Percentiles rank a stretch among this genome's conserved stretches.
Conservation (phyloP, 2,113 vertebrate genomes). For the Pseudolaguvia tuberculata region DNA sequence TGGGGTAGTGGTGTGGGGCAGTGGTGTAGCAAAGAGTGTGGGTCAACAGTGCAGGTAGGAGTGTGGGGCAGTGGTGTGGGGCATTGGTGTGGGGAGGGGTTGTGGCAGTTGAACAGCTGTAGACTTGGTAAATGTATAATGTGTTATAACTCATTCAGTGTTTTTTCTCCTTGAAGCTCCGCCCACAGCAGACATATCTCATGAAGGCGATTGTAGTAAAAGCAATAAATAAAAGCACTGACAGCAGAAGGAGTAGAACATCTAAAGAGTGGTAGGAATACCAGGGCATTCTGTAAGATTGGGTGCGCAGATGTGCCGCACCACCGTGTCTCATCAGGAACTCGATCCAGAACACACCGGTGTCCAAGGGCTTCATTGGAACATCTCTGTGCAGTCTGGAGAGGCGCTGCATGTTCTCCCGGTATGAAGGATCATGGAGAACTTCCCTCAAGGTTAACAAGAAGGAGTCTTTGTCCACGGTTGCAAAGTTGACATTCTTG, state of each 20-base stretch:
- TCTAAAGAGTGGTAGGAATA: conserved; percentile 41
- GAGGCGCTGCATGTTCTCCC: conserved; percentile 46
- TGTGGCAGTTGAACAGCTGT: too few relatives aligned
- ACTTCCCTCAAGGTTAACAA: conserved; percentile 35
- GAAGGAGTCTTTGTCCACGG: conserved; percentile 38
- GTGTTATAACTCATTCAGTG: neutral
- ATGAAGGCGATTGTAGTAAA: conserved; percentile 14
- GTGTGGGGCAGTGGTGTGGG: too few relatives aligned
- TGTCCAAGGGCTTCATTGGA: conserved; percentile 41
- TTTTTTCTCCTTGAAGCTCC: conserved; percentile 4
- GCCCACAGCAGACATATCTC: conserved; percentile 26
- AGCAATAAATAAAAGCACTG: conserved; percentile 7
- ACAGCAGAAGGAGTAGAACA: conserved; percentile 35
- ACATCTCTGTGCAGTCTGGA: conserved; percentile 39
- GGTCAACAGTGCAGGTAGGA: too few relatives aligned
- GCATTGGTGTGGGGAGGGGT: too few relatives aligned
- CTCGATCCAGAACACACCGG: conserved; percentile 46
- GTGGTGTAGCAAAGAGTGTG: too few relatives aligned
- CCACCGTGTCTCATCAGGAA: conserved; percentile 37
- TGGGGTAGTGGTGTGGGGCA: too few relatives aligned
- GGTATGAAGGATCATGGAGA: conserved; percentile 36
- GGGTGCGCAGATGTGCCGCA: conserved; percentile 38
- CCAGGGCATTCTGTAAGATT: conserved; percentile 45
- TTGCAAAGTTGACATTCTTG: conserved; percentile 40
- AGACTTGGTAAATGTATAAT: too few relatives aligned